Base-by-base conservation (phyloP, 2,888 invertebrate genomes). In the Lepidocyrtinus sp. region DNA sequence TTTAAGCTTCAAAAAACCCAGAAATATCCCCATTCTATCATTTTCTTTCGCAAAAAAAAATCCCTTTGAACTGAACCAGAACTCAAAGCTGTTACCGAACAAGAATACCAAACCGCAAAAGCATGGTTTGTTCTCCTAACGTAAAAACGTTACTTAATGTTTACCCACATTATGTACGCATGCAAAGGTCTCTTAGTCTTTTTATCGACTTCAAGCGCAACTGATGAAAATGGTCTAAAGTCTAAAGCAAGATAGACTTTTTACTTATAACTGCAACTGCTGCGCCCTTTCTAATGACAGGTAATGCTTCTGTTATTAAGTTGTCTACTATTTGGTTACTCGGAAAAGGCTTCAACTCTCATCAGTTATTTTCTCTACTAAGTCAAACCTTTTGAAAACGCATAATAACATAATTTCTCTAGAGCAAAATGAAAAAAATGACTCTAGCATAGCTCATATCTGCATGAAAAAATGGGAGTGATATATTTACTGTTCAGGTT, bases 21-120 rank as follows among this genome's bases (percentile, higher is more conserved):
- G n/a, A n/a, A n/a, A n/a, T n/a, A n/a, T 36, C 36, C 12, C 36
- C 36, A 7, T 7, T 36, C 12, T 36, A 36, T 36, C 12, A 7
- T 36, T 36, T 36, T 36, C 36, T 7, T 36, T 36, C 36, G 55
- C 55, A 55, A 5, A n/a, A 55, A 55, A 55, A 55, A 55, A 36
- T 36, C 5, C 12, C 5, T 36, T 12, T 36, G 12, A 55, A 55
- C n/a, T n/a, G 9, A 55, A 55, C 9, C 36, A 5, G 12, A 36
- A 36, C 36, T 5, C 36, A 36, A 55, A 55, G 55, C 7, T 55
- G n/a, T n/a, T n/a, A n/a, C n/a, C 5, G 55, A 55, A n/a, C n/a
- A 55, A 55, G 55, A n/a, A 61, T 25, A 62, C 19, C 27, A 62
- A 22, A 72, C 72, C 72, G 63, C 72, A 72, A 72, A 72, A 72